Evolutionary conservation across 2,888 invertebrate species (phyloP), one percentile per base, ranked within the genome.

Genomic region (Oligia latruncula): DNA sequence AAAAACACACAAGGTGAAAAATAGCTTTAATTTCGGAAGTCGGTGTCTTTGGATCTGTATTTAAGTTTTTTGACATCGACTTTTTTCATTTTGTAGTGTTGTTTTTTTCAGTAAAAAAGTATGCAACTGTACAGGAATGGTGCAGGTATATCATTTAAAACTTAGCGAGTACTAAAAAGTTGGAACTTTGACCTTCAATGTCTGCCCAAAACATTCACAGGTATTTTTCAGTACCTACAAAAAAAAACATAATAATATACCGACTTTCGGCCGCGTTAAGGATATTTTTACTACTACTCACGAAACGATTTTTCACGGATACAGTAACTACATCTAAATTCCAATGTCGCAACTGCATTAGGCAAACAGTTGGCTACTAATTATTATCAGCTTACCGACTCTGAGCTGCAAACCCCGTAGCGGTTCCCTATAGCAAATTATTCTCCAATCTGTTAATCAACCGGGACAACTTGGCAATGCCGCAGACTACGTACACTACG

Each of bases 401-500:
- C 1, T n/a, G 2, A 58, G 49, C 40, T 15, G 8, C 29, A 43
- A 73, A 62, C n/a, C 20, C 20, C 35, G 20, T 40, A 43, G 35
- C 35, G 20, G 20, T 9, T 35, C 4, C 17, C 49, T 35, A 60
- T 20, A 66, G 11, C 29, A 82, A 40, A 75, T 58, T 49, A 64
- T 29, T n/a, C 49, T 46, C 20, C n/a, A 77, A 46, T 15, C 35
- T 40, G n/a, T 40, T 62, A 71, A 71, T 71, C 55, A 71, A 67
- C 55, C 49, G 49, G 62, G 43, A 58, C 55, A 17, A 58, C 68
- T 76, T 64, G 58, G 62, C 58, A 68, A 70, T 29, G 23, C 68
- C 55, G 1, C 67, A 80, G 49, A 49, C 62, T 62, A 80, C 75
- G 62, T 75, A 68, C 15, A 58, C 68, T 67, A 80, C 75, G 62